Base-by-base conservation (phyloP, 2,113 vertebrate genomes). In the Upupa epops region DNA sequence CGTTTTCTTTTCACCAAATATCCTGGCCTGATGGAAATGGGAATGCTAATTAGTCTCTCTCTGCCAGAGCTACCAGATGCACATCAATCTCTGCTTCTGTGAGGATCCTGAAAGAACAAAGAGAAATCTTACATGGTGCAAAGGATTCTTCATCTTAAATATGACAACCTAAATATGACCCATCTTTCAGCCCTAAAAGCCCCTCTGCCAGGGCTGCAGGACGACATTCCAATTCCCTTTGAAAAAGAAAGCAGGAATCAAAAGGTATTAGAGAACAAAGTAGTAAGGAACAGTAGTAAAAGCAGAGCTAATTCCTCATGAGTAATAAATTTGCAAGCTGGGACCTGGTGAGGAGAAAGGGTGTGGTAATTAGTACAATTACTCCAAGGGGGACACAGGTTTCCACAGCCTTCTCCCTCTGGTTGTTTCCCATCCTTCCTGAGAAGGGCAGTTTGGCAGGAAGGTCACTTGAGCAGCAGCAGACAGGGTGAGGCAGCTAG, bases 61-160 rank as follows among this genome's bases (percentile, higher is more conserved):
- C 99, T 88, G 99, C 98, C 97, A 99, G 97, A 96, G 99, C 96
- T 96, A 99, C 98, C 92, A 99, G 98, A 94, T 99, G 99, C 88
- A 96, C 75, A 80, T 99, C 98, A 87, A 99, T 98, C 96, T 99
- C 98, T 52, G 98, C 95, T 96, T 99, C 99, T 96, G 98, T 98
- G 92, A 99, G 98, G 88, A 99, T 99, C 98, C 99, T 99, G 96
- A 80, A 98, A 96, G 72, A 91, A 89, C 37, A 79, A 68, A 89
- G 90, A 89, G 73, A 92, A 64, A 92, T 79, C 56, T 73, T 79
- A 56, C 88, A 92, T 55, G 75, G 45, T 58, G 86, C 88, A 85
- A 45, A 86, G 73, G 32, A 94, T 64, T 73, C 32, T 59, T 80
- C 25, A n/a, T 28, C 60, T 92, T 84, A 59, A 70, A 52, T 55